phyloP scores from a whole-genome alignment of 2,888 invertebrate species.

The Automeris io region DNA sequence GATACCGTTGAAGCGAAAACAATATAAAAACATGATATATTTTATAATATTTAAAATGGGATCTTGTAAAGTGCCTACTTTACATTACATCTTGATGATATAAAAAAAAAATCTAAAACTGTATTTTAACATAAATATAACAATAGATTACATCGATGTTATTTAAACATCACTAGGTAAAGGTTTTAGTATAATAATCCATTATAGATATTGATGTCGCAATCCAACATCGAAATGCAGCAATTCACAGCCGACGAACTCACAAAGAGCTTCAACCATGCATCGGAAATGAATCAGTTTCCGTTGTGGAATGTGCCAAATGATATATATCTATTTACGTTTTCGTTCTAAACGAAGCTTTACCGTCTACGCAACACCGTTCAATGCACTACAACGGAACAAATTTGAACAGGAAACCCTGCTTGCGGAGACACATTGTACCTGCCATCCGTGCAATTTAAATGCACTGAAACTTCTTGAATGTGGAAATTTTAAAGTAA shows the following conservation, averaged over 20 bases:
- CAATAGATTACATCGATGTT: too few relatives aligned
- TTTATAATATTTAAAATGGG: too few relatives aligned
- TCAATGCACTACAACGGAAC: conserved; percentile 28
- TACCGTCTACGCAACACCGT: conserved; percentile 34
- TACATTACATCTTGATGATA: too few relatives aligned
- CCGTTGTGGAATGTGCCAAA: conserved; percentile 66
- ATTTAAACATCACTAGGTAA: neutral
- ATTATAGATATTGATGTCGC: conserved; percentile 56
- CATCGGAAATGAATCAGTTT: conserved; percentile 77
- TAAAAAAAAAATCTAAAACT: too few relatives aligned
- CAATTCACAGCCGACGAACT: conserved; percentile 67
- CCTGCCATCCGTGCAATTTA: conserved; percentile 40
- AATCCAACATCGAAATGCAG: conserved; percentile 73
- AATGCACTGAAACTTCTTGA: conserved; percentile 42
- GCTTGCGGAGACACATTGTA: conserved; percentile 43
- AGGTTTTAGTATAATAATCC: neutral
- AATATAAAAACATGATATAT: too few relatives aligned
- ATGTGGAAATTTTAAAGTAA: conserved; percentile 38
- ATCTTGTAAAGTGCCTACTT: too few relatives aligned
- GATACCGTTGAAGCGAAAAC: too few relatives aligned
- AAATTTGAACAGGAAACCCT: conserved; percentile 41
- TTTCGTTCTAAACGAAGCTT: conserved; percentile 43
- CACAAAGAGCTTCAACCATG: conserved; percentile 72
- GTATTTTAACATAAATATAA: too few relatives aligned
- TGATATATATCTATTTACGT: conserved; percentile 51